These are phyloP conservation scores for Apis cerana DNA, from an alignment of 1,140 invertebrate genomes.

Conservation along the genomic window DNA sequence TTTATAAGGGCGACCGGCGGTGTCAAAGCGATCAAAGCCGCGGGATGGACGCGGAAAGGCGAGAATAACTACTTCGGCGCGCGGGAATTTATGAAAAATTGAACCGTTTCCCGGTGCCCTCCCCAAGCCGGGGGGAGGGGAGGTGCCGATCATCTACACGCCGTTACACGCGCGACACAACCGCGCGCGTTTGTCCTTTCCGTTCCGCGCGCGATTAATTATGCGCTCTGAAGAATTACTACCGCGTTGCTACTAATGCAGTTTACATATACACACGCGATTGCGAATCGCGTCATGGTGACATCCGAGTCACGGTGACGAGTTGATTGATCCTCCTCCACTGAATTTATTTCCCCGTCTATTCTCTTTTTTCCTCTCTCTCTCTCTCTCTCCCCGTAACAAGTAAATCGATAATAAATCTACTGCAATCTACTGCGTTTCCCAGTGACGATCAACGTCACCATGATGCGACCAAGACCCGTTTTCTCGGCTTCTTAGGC, in stretches of 20 bases:
- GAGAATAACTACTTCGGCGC: neutral
- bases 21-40: constrained; percentile 64
- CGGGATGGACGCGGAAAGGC: neutral
- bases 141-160: neutral
- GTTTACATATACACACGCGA: neutral
- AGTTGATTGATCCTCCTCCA: neutral
- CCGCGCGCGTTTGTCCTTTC: neutral
- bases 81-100: too few species aligned
- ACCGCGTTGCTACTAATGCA: neutral
- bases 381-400: too few species aligned
- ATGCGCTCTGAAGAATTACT: constrained; percentile 5
- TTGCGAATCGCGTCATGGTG: neutral
- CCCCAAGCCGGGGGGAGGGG: neutral
- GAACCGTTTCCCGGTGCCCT: too few species aligned
- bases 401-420: too few species aligned
- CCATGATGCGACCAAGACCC: neutral
- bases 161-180: neutral
- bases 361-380: too few species aligned
- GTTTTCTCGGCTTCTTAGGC: neutral
- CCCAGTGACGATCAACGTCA: neutral
- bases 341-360: too few species aligned
- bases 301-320: neutral
- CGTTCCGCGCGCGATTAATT: constrained; percentile 20
- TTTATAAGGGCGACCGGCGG: constrained; percentile 49
- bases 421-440: too few species aligned